phyloP scores from a whole-genome alignment of 2,888 invertebrate species.

The Caenorhabditis sp. region DNA sequence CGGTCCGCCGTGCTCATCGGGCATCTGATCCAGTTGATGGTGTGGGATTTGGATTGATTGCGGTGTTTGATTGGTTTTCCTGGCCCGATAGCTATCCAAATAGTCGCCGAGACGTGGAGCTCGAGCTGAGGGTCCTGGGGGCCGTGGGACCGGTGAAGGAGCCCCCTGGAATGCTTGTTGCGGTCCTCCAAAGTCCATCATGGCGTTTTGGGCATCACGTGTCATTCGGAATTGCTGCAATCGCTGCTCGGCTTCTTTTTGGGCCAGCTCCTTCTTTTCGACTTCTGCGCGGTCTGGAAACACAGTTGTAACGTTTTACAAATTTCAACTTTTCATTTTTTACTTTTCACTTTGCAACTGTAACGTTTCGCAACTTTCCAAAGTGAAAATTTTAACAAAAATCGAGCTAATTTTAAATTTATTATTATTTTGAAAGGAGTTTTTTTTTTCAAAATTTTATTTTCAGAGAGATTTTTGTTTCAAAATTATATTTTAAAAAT shows the following conservation, averaged over 20 bases:
- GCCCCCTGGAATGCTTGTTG: not conserved
- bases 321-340: too few relatives aligned
- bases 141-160: too few relatives aligned
- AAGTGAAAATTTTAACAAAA: too few relatives aligned
- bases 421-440: too few relatives aligned
- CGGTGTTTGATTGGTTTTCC: constrained; percentile 37
- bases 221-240: constrained; percentile 56
- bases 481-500: too few relatives aligned
- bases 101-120: constrained; percentile 70
- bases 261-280: constrained; percentile 62
- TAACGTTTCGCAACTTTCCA: too few relatives aligned
- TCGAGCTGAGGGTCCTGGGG: too few relatives aligned
- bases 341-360: too few relatives aligned
- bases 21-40: not conserved
- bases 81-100: constrained; percentile 70
- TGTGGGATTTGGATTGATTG: constrained; percentile 2
- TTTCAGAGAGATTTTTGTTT: too few relatives aligned
- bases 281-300: constrained; percentile 68
- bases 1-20: constrained; percentile 19
- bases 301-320: too few relatives aligned
- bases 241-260: constrained; percentile 64
- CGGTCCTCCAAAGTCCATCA: constrained; percentile 67
- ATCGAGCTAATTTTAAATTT: too few relatives aligned
- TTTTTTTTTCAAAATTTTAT: too few relatives aligned
- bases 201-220: constrained; percentile 63